Percentiles rank a stretch among this genome's conserved stretches.
Conservation (phyloP, 2,888 invertebrate genomes). For the Gortyna flavago region DNA sequence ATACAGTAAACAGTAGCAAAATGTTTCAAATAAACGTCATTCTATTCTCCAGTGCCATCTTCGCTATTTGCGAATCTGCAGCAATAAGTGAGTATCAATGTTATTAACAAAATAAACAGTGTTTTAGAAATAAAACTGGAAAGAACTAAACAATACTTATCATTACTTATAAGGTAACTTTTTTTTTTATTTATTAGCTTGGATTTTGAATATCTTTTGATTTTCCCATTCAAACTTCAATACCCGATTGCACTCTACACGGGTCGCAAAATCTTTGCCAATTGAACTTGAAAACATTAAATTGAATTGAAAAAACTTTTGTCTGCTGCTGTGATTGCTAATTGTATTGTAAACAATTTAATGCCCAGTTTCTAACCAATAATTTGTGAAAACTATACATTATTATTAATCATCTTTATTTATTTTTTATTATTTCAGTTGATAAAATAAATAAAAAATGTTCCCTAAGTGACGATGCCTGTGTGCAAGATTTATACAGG, state of each 20-base stretch:
- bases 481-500: conserved; percentile 3
- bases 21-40: conserved; percentile 39
- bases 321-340: neutral
- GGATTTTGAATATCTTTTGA: neutral
- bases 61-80: conserved; percentile 39
- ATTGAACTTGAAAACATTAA: too few species aligned
- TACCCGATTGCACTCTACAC: neutral
- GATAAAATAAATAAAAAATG: conserved; percentile 39
- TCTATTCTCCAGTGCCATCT: conserved; percentile 40
- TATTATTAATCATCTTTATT: neutral
- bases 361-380: neutral
- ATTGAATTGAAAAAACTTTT: too few species aligned
- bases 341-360: neutral
- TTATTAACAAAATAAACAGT: neutral
- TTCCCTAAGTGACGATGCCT: conserved; percentile 23
- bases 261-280: neutral
- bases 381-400: neutral
- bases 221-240: too few species aligned
- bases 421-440: too few species aligned
- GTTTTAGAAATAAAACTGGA: neutral
- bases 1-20: conserved; percentile 17
- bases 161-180: neutral
- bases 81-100: conserved; percentile 37
- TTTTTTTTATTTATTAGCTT: too few species aligned
- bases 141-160: neutral